Percentiles rank a stretch among this genome's conserved stretches.
phyloP scores from a whole-genome alignment of 2,888 invertebrate species.

The Myopa tessellatipennis region DNA sequence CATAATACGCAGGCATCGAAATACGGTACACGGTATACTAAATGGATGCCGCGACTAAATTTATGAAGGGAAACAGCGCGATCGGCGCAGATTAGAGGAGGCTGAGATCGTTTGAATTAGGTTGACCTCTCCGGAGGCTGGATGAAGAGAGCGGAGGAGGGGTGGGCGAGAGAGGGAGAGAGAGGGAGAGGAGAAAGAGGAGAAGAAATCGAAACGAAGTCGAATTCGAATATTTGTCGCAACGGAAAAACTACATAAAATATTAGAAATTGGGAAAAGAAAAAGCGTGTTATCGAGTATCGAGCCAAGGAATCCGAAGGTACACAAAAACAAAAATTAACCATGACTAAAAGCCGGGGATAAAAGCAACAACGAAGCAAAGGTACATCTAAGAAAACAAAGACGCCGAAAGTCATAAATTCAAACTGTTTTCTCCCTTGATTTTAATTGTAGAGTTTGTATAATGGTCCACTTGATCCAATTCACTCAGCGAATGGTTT shows the following conservation, averaged over 20 bases:
- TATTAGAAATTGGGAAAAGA: slow-evolving; percentile 1
- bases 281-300: background rate
- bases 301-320: background rate
- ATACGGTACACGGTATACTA: background rate
- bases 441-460: slow-evolving; percentile 4
- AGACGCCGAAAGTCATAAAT: slow-evolving; percentile 33
- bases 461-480: background rate
- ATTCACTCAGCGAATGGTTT: too few species aligned
- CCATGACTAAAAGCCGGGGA: slow-evolving; percentile 8
- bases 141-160: background rate
- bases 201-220: background rate
- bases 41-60: slow-evolving; percentile 37
- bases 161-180: background rate
- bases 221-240: background rate
- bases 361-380: slow-evolving; percentile 4
- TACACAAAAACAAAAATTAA: background rate
- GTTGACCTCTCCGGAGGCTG: background rate
- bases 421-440: slow-evolving; percentile 41
- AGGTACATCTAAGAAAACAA: background rate
- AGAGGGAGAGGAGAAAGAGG: slow-evolving; percentile 1
- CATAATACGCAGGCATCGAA: background rate
- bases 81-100: slow-evolving; percentile 26
- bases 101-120: slow-evolving; percentile 18
- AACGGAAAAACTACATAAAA: background rate
- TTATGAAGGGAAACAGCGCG: slow-evolving; percentile 31